Percentiles rank a stretch among this genome's conserved stretches.
Conservation (phyloP, 2,797 vertebrate genomes). For the Chelon labrosus region DNA sequence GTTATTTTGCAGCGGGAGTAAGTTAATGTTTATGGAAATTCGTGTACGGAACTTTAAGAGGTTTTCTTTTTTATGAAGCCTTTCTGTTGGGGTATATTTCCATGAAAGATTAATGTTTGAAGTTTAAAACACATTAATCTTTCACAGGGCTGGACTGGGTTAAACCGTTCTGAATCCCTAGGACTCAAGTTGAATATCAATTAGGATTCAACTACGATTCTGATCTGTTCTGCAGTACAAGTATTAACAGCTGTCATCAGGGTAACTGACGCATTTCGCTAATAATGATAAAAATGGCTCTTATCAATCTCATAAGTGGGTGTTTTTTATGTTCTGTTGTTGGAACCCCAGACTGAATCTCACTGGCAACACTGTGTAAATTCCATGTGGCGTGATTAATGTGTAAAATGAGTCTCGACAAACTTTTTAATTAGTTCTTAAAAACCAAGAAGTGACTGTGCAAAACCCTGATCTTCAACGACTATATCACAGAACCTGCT, state of each 20-base stretch:
- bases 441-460: slow-evolving; percentile 35
- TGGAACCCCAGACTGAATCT: slow-evolving; percentile 16
- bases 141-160: slow-evolving; percentile 65
- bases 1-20: slow-evolving; percentile 46
- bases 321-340: slow-evolving; percentile 18
- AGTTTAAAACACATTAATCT: slow-evolving; percentile 77
- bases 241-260: slow-evolving; percentile 15
- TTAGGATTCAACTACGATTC: slow-evolving; percentile 25
- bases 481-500: slow-evolving; percentile 49
- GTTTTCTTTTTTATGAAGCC: slow-evolving; percentile 45
- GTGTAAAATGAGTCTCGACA: slow-evolving; percentile 16
- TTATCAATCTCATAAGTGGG: not conserved
- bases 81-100: slow-evolving; percentile 54
- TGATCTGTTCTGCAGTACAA: slow-evolving; percentile 10
- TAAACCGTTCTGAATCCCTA: slow-evolving; percentile 67
- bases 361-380: slow-evolving; percentile 7
- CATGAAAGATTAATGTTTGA: slow-evolving; percentile 76
- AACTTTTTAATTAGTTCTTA: slow-evolving; percentile 37
- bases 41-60: slow-evolving; percentile 53
- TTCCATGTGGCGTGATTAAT: slow-evolving; percentile 20
- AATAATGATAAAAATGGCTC: slow-evolving; percentile 5
- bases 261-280: slow-evolving; percentile 1
- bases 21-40: slow-evolving; percentile 55
- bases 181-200: slow-evolving; percentile 63
- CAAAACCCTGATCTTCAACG: slow-evolving; percentile 57